Conservation (phyloP, 2,797 vertebrate genomes). For the Chelidonichthys spinosus region DNA sequence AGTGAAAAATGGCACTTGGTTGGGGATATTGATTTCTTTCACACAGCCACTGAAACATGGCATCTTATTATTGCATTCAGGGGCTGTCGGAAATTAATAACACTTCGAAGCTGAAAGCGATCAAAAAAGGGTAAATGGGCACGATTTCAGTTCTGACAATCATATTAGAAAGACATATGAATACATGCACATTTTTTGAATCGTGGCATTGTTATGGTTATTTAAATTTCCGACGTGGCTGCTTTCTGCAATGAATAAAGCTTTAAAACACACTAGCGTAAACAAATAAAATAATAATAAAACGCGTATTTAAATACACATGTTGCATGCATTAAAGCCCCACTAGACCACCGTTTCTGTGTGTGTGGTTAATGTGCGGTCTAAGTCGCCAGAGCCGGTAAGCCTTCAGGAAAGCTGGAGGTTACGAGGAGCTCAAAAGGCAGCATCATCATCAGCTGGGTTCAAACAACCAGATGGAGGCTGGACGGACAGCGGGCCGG, state of each 20-base stretch:
- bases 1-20: not conserved
- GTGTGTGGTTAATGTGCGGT: not conserved
- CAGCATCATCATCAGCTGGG: slow-evolving; percentile 59
- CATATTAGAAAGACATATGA: not conserved
- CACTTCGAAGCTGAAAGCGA: fast-evolving
- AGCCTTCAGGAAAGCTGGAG: not conserved
- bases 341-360: not conserved
- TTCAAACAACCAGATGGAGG: slow-evolving; percentile 59
- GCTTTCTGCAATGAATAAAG: not conserved
- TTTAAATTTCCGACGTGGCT: not conserved
- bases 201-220: not conserved
- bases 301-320: not conserved
- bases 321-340: not conserved
- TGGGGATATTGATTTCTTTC: not conserved
- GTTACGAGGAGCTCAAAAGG: slow-evolving; percentile 51
- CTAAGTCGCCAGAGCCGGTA: not conserved
- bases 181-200: not conserved
- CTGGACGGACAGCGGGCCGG: slow-evolving; percentile 39
- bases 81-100: slow-evolving; percentile 6
- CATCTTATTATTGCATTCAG: slow-evolving; percentile 21
- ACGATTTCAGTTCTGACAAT: fast-evolving
- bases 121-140: not conserved
- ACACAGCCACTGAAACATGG: not conserved
- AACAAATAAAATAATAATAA: not conserved
- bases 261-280: not conserved